phyloP scores from a whole-genome alignment of 2,797 vertebrate species.

The Spizella passerina region DNA sequence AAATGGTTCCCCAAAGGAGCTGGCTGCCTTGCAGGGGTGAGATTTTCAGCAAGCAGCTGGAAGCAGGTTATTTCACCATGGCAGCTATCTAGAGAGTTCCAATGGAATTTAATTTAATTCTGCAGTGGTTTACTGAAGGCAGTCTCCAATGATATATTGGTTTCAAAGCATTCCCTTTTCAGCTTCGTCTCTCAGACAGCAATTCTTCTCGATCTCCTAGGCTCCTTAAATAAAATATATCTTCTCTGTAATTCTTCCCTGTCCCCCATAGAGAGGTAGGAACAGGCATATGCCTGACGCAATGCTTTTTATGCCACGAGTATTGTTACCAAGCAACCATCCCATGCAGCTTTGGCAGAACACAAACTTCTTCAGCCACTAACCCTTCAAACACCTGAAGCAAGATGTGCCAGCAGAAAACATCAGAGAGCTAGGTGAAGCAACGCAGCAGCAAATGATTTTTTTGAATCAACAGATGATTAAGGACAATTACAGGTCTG shows the following conservation, averaged over 20 bases:
- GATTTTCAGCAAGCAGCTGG: neutral
- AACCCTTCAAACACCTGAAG: conserved; percentile 46
- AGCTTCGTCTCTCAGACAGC: neutral
- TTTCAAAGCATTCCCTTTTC: neutral
- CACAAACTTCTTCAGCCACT: conserved; percentile 26
- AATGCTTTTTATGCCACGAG: conserved; percentile 30
- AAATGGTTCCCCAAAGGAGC: neutral
- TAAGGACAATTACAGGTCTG: neutral
- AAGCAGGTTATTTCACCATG: neutral
- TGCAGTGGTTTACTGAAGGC: neutral
- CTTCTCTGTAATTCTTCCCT: neutral
- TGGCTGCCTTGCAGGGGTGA: neutral
- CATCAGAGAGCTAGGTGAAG: neutral
- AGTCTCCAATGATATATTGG: neutral
- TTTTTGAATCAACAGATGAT: neutral
- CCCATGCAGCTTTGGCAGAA: conserved; percentile 22
- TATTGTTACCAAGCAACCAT: conserved; percentile 57
- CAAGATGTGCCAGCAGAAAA: neutral
- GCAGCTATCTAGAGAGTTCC: neutral
- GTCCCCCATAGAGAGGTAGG: neutral
- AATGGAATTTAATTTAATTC: conserved; percentile 6
- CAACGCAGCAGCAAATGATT: neutral
- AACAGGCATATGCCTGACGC: neutral
- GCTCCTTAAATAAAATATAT: conserved; percentile 8
- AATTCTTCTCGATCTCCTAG: neutral